phyloP scores from a whole-genome alignment of 2,888 invertebrate species.

The Eupithecia pulchellata region DNA sequence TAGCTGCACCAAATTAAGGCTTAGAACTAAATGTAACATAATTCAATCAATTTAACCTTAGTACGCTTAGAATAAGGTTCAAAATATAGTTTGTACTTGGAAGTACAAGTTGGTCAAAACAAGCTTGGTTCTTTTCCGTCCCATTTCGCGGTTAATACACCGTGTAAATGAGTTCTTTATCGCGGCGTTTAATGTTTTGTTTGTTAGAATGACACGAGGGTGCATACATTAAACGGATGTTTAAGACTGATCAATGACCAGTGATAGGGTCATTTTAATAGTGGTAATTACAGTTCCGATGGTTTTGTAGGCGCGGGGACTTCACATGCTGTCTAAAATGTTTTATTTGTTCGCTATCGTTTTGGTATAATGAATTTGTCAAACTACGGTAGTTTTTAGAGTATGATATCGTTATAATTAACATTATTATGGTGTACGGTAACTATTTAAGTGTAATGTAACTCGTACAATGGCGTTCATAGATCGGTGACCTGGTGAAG shows the following conservation, averaged over 20 bases:
- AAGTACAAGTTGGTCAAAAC: slow-evolving; percentile 52
- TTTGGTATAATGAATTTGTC: no score
- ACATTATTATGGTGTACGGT: no score
- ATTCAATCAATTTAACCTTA: not conserved
- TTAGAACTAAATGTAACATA: slow-evolving; percentile 39
- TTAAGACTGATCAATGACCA: slow-evolving; percentile 27
- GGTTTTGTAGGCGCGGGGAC: not conserved
- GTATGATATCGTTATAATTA: no score
- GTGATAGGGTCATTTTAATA: slow-evolving; percentile 11
- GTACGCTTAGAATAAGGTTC: slow-evolving; percentile 37
- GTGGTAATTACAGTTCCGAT: not conserved
- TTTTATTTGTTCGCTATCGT: not conserved
- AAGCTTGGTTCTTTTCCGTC: slow-evolving; percentile 73
- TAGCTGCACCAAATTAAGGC: slow-evolving; percentile 35
- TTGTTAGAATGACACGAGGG: slow-evolving; percentile 69
- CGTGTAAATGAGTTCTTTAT: slow-evolving; percentile 85
- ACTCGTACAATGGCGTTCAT: no score
- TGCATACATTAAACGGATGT: slow-evolving; percentile 71
- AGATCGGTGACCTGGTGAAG: no score
- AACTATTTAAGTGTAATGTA: no score
- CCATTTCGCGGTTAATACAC: slow-evolving; percentile 79
- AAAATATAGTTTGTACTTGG: slow-evolving; percentile 43
- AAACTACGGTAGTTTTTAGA: no score
- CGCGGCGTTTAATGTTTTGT: slow-evolving; percentile 71
- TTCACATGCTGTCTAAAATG: no score